These are phyloP conservation scores for Sebastes oblongus DNA, from an alignment of 2,797 vertebrate genomes.

Conservation along the genomic window DNA sequence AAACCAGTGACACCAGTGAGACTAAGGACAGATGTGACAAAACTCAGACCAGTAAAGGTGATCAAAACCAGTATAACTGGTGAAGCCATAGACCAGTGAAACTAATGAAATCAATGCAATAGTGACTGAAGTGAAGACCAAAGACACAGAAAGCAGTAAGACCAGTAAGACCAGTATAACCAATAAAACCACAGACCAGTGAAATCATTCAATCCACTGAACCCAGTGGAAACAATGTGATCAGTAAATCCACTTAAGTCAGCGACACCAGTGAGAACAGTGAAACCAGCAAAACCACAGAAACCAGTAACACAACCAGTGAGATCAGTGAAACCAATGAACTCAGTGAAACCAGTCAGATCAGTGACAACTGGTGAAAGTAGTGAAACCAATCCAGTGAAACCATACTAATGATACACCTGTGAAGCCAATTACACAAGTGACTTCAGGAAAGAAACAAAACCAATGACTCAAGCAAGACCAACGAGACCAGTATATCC, in stretches of 20 bases:
- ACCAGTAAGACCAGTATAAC: neutral
- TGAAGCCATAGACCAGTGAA: neutral
- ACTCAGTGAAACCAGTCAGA: neutral
- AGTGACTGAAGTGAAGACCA: neutral
- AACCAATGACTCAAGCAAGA: fast-evolving
- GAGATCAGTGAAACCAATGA: neutral
- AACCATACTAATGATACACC: too few relatives aligned
- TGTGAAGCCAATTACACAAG: fast-evolving
- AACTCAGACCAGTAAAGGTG: neutral
- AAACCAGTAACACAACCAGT: neutral
- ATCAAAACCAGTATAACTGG: neutral
- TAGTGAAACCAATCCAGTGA: too few relatives aligned
- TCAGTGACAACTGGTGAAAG: neutral
- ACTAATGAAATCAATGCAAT: neutral
- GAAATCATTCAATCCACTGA: neutral
- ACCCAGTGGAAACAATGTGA: neutral
- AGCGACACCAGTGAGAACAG: neutral
- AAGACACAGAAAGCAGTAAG: neutral
- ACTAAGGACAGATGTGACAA: neutral
- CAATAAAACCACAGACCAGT: neutral
- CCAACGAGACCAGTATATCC: neutral
- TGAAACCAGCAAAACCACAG: neutral
- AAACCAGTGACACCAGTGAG: neutral
- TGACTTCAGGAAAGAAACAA: too few relatives aligned
- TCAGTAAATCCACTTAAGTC: neutral